A percentile compares a stretch with the other conserved stretches of the same genome.
Evolutionary conservation across 1,140 invertebrate genomes (phyloP).

Genomic region (Ganaspis sp.): DNA sequence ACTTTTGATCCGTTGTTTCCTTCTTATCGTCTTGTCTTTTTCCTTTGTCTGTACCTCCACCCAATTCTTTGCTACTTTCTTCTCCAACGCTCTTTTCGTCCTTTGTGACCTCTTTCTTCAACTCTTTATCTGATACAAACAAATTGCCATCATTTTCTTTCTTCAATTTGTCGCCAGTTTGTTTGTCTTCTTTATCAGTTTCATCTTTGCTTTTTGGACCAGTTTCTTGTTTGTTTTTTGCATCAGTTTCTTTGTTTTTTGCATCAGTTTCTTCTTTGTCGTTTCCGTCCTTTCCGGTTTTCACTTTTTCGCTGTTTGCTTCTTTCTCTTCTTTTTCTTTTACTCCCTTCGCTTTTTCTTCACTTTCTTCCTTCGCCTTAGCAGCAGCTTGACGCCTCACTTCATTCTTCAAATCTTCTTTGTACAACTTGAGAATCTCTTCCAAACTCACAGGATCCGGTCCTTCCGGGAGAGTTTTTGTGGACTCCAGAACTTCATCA

Average conservation of each 20-base stretch:
- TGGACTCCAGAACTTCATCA: slow-evolving; percentile 64
- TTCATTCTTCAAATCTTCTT: slow-evolving; percentile 71
- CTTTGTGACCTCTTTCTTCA: not conserved
- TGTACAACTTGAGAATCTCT: slow-evolving; percentile 69
- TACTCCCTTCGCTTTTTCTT: slow-evolving; percentile 43
- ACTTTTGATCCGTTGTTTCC: not conserved
- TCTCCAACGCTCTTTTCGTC: not conserved
- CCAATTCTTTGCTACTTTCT: not conserved
- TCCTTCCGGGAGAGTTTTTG: slow-evolving; percentile 64
- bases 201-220: too few species aligned
- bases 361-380: slow-evolving; percentile 30
- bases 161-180: not conserved
- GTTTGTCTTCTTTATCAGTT: not conserved
- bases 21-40: not conserved
- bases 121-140: too few species aligned
- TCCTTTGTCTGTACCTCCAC: slow-evolving; percentile 39
- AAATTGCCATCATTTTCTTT: too few species aligned
- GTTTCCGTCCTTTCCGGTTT: too few species aligned
- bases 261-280: too few species aligned
- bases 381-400: slow-evolving; percentile 67
- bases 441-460: slow-evolving; percentile 74
- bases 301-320: too few species aligned
- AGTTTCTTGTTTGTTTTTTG: too few species aligned
- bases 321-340: not conserved
- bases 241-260: too few species aligned